Conservation (phyloP, 37 sponge, comb jelly and placozoan genomes). For the Oopsacas minuta region DNA sequence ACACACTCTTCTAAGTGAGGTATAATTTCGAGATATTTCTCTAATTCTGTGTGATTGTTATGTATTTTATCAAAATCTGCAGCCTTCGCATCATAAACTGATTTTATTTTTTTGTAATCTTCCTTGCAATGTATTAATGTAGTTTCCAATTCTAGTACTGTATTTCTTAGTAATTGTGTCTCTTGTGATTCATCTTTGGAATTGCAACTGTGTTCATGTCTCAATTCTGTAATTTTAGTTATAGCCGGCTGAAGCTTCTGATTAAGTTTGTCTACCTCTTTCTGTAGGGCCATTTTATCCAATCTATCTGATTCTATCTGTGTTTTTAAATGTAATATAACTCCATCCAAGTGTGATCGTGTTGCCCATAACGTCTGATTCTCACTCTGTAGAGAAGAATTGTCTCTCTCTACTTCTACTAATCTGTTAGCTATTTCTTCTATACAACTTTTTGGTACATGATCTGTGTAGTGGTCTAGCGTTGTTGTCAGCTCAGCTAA, state of each 20-base stretch:
- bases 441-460: not conserved
- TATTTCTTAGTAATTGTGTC: not conserved
- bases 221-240: not conserved
- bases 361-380: not conserved
- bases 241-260: not conserved
- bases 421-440: not conserved
- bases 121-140: not conserved
- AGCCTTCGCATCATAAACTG: not conserved
- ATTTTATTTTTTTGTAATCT: not conserved
- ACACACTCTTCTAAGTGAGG: not conserved
- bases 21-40: too few species aligned
- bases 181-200: not conserved
- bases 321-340: not conserved
- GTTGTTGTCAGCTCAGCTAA: not conserved
- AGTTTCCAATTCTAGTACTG: not conserved
- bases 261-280: not conserved
- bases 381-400: not conserved
- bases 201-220: not conserved
- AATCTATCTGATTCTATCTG: not conserved
- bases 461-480: not conserved
- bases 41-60: not conserved
- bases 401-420: not conserved
- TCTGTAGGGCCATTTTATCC: not conserved
- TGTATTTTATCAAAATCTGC: not conserved
- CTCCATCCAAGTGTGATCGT: not conserved